Evolutionary conservation across 1,140 invertebrate genomes (phyloP).

Genomic region (Nomia melanderi): DNA sequence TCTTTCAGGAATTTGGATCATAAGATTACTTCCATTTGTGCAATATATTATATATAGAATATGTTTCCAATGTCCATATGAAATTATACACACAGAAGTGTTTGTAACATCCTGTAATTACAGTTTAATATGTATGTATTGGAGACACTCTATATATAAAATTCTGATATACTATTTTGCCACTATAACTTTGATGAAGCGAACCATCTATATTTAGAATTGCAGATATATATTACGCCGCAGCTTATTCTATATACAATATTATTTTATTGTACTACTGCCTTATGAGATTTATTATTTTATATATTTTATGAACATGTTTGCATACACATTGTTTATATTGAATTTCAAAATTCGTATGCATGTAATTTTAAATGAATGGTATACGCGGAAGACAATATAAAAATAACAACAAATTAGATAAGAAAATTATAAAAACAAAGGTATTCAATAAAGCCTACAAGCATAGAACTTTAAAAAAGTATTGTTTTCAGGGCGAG

Average conservation of each 20-base stretch:
- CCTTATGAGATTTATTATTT: constrained; percentile 14
- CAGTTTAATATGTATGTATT: neutral
- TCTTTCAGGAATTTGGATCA: neutral
- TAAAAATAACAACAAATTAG: neutral
- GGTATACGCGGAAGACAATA: neutral
- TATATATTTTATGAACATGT: neutral
- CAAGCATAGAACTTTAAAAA: neutral
- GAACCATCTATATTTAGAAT: constrained; percentile 23
- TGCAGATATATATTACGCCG: constrained; percentile 9
- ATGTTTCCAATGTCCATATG: neutral
- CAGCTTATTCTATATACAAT: constrained; percentile 8
- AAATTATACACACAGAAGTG: neutral
- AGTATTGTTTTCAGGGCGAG: neutral
- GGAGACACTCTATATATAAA: neutral
- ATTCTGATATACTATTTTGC: constrained; percentile 8
- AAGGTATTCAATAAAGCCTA: neutral
- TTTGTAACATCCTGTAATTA: neutral
- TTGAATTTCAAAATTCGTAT: neutral
- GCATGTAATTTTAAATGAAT: neutral
- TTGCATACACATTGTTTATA: neutral
- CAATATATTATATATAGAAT: constrained; percentile 1
- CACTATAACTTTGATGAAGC: constrained; percentile 19
- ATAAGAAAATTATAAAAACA: neutral
- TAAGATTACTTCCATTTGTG: constrained; percentile 7
- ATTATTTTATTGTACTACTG: constrained; percentile 1